These are phyloP conservation scores for Strix aluco DNA, from an alignment of 2,113 vertebrate species.

Conservation along the genomic window DNA sequence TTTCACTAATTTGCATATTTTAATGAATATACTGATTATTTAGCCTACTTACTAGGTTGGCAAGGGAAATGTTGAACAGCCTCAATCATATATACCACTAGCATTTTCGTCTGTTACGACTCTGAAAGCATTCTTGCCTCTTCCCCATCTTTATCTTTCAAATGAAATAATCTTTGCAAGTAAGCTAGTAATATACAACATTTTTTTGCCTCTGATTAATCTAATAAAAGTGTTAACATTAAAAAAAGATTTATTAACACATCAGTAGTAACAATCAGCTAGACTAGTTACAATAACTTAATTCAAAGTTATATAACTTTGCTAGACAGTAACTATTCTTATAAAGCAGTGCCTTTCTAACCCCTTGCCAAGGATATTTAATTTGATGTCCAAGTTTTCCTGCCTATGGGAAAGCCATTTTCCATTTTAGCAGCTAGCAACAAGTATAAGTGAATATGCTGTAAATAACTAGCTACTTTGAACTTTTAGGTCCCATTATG, in stretches of 20 bases:
- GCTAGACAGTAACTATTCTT: neutral
- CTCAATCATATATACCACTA: neutral
- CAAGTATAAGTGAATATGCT: neutral
- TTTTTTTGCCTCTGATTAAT: neutral
- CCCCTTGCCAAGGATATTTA: neutral
- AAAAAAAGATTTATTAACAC: neutral
- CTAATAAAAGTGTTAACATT: neutral
- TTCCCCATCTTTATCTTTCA: neutral
- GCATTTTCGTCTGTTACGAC: neutral
- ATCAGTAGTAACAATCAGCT: neutral
- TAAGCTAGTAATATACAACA: neutral
- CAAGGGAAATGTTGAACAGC: neutral
- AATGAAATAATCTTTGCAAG: neutral
- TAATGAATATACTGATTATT: neutral
- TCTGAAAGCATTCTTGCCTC: neutral
- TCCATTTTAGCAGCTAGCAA: conserved; percentile 18
- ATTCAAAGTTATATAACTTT: neutral
- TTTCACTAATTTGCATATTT: neutral
- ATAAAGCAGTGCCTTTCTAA: neutral
- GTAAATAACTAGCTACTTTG: conserved; percentile 36
- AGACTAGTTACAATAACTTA: neutral
- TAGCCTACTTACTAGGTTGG: neutral
- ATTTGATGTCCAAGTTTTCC: neutral
- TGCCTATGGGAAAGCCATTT: conserved; percentile 8
- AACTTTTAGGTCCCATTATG: conserved; percentile 28